Conservation (phyloP, 2,888 invertebrate genomes). For the Pyralis farinalis region DNA sequence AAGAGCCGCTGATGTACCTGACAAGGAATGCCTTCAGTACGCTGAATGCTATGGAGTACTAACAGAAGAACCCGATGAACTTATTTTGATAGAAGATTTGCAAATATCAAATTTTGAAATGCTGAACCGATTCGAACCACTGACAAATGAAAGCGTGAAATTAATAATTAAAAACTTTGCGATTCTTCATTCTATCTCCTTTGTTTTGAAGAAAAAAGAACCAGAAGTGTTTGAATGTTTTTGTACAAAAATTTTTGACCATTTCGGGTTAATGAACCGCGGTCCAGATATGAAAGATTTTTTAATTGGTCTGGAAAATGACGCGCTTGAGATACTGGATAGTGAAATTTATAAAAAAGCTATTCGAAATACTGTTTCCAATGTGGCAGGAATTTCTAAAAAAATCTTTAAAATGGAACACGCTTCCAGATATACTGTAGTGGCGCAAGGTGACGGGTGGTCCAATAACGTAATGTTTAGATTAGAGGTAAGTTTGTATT, state of each 20-base stretch:
- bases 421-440: constrained; percentile 21
- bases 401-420: background rate
- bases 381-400: background rate
- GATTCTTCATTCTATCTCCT: constrained; percentile 33
- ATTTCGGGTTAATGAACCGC: background rate
- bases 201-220: constrained; percentile 30
- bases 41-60: constrained; percentile 35
- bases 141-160: constrained; percentile 27
- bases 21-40: constrained; percentile 27
- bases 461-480: constrained; percentile 43
- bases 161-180: constrained; percentile 33
- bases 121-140: constrained; percentile 28
- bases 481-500: constrained; percentile 21
- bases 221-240: constrained; percentile 22
- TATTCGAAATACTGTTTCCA: background rate
- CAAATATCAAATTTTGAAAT: constrained; percentile 25
- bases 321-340: background rate
- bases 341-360: constrained; percentile 3
- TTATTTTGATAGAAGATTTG: constrained; percentile 43
- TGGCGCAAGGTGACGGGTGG: constrained; percentile 42
- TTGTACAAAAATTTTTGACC: background rate
- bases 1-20: constrained; percentile 22
- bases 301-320: background rate
- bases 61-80: constrained; percentile 31
- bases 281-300: background rate